Base-by-base conservation (phyloP, 92 coral and sea anemone species). In the Epizoanthus rinbou region DNA sequence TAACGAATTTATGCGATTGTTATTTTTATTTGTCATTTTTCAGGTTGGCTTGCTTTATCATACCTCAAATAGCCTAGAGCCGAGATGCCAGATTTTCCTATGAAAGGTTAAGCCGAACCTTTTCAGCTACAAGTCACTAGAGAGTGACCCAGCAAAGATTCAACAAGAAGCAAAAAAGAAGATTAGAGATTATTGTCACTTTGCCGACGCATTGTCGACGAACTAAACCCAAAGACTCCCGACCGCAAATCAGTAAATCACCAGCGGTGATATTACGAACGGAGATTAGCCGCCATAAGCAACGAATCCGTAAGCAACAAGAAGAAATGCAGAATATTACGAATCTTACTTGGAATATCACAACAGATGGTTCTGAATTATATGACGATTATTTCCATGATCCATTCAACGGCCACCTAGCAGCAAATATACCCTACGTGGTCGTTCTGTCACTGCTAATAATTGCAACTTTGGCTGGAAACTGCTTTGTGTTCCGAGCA, bases 401-500 rank as follows among this genome's bases (percentile, higher is more conserved):
- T 11, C n/a, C 82, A 1, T 78, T 78, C 57, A 39, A 17, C 33
- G 66, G 53, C 45, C 82, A 78, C 56, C 47, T 78, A 3, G 50
- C 45, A 2, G 82, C 82, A 2, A 78, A 78, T 54, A 78, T 90
- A 21, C 70, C 86, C 1, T 93, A 91, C 67, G 54, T 91, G 17
- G 60, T 91, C 15, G 21, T 85, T 24, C 80, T 93, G 5, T 74
- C 88, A 71, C 52, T 93, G 45, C 87, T 93, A 23, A 91, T 93
- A 33, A 65, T 89, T 16, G 95, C 88, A 0, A 93, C 97, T 4
- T 57, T 93, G 13, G 73, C 80, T 28, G 94, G 95, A 50, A 93
- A 93, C 68, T 88, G 91, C 71, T 81, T 91, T 57, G 97, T 93
- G 22, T 91, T 91, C 43, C 73, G 88, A 59, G 97, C 97, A 33